phyloP scores from a whole-genome alignment of 2,888 invertebrate species.

The Archaeoteleia sp. region DNA sequence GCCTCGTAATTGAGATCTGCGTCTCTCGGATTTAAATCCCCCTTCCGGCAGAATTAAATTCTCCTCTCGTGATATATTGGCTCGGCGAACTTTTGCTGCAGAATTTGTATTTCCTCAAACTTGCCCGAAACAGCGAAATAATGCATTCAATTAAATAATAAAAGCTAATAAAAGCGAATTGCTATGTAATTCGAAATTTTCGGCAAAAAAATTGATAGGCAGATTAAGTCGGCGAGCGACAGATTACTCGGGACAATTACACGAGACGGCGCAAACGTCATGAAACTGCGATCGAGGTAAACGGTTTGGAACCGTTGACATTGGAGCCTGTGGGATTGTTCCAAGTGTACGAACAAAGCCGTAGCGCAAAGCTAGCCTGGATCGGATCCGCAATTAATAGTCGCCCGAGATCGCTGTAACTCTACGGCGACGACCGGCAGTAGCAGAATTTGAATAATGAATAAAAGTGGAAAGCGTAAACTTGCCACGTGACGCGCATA shows the following conservation, averaged over 20 bases:
- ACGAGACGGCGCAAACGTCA: conserved; percentile 46
- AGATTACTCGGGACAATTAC: conserved; percentile 44
- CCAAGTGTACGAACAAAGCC: conserved; percentile 48
- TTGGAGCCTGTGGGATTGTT: conserved; percentile 44
- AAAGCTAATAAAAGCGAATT: conserved; percentile 34
- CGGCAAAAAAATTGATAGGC: conserved; percentile 23
- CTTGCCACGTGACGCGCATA: neutral
- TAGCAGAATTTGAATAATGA: conserved; percentile 44
- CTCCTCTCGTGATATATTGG: too few relatives aligned
- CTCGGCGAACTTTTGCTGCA: too few relatives aligned
- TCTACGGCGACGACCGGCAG: conserved; percentile 25
- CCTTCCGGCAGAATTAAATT: too few relatives aligned
- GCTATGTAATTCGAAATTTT: too few relatives aligned
- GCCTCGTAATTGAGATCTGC: too few relatives aligned
- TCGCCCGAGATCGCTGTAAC: conserved; percentile 44
- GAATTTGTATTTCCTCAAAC: conserved; percentile 28
- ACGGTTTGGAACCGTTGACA: conserved; percentile 51
- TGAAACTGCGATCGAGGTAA: conserved; percentile 48
- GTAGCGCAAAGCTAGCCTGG: conserved; percentile 39
- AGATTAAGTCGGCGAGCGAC: conserved; percentile 34
- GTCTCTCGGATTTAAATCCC: too few relatives aligned
- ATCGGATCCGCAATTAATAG: conserved; percentile 47
- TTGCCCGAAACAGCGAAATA: too few relatives aligned
- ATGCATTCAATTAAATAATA: conserved; percentile 30
- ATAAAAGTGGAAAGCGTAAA: conserved; percentile 48